A percentile compares a stretch with the other conserved stretches of the same genome.
These are phyloP conservation scores for Troilus luridus DNA, from an alignment of 2,888 invertebrate species.

Conservation along the genomic window DNA sequence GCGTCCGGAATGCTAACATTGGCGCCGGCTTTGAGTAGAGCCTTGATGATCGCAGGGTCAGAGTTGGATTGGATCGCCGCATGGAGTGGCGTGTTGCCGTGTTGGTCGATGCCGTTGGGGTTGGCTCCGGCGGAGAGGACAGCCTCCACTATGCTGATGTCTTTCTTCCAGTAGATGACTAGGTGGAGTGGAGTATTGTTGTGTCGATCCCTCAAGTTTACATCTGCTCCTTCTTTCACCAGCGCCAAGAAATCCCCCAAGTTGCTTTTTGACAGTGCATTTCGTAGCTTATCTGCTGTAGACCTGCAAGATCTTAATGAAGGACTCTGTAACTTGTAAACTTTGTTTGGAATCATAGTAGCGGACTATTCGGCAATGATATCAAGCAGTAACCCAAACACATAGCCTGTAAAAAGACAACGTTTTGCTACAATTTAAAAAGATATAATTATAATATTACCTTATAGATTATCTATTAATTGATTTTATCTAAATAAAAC, in stretches of 20 bases:
- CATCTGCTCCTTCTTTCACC: not conserved
- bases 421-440: too few species aligned
- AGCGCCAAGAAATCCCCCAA: not conserved
- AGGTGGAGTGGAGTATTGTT: not conserved
- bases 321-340: not conserved
- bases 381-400: too few species aligned
- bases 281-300: not conserved
- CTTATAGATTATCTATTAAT: too few species aligned
- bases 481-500: too few species aligned
- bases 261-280: not conserved
- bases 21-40: not conserved
- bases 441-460: too few species aligned
- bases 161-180: not conserved
- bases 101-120: not conserved
- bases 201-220: not conserved
- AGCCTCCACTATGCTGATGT: not conserved
- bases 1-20: not conserved
- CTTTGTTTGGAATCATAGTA: not conserved
- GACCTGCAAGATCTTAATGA: not conserved
- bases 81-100: not conserved
- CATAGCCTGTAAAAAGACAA: too few species aligned
- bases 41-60: not conserved
- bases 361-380: too few species aligned
- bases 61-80: not conserved
- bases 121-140: not conserved